A percentile compares a stretch with the other conserved stretches of the same genome.
Evolutionary conservation across 1,140 invertebrate species (phyloP).

Genomic region (Phortica variegata): DNA sequence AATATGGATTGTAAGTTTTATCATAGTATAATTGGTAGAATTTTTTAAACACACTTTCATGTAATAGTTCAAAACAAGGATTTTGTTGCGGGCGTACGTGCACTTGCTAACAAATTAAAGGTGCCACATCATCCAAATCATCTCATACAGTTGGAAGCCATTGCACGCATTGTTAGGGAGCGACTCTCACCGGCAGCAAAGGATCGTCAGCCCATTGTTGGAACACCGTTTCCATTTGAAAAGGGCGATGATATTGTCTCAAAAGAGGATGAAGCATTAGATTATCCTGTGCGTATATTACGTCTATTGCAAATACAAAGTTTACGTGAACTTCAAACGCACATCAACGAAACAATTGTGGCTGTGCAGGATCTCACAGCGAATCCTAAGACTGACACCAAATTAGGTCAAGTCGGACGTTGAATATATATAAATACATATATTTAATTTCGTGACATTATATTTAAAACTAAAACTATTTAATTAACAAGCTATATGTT

Average conservation of each 20-base stretch:
- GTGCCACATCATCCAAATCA: constrained; percentile 81
- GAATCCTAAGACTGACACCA: constrained; percentile 95
- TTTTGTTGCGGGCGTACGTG: constrained; percentile 78
- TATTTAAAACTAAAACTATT: constrained; percentile 20
- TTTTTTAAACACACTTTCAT: constrained; percentile 47
- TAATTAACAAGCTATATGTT: constrained; percentile 40
- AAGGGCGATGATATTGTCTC: constrained; percentile 57
- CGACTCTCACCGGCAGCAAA: constrained; percentile 68
- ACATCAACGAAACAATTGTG: constrained; percentile 93
- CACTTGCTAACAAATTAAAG: constrained; percentile 76
- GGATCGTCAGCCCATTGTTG: constrained; percentile 67
- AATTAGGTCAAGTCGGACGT: constrained; percentile 87
- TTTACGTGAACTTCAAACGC: constrained; percentile 86
- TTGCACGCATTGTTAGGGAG: constrained; percentile 68
- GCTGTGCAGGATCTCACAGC: constrained; percentile 89
- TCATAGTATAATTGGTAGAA: background rate
- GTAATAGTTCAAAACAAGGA: constrained; percentile 79
- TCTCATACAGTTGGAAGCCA: constrained; percentile 73
- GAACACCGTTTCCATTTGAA: constrained; percentile 69
- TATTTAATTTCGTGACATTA: no score
- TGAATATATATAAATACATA: constrained; percentile 10
- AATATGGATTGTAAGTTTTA: constrained; percentile 78
- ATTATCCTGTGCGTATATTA: constrained; percentile 79
- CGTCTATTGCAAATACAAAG: constrained; percentile 89
- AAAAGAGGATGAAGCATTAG: constrained; percentile 65